These are phyloP conservation scores for Porphyrio hochstetteri DNA, from an alignment of 2,113 vertebrate genomes.

Conservation along the genomic window DNA sequence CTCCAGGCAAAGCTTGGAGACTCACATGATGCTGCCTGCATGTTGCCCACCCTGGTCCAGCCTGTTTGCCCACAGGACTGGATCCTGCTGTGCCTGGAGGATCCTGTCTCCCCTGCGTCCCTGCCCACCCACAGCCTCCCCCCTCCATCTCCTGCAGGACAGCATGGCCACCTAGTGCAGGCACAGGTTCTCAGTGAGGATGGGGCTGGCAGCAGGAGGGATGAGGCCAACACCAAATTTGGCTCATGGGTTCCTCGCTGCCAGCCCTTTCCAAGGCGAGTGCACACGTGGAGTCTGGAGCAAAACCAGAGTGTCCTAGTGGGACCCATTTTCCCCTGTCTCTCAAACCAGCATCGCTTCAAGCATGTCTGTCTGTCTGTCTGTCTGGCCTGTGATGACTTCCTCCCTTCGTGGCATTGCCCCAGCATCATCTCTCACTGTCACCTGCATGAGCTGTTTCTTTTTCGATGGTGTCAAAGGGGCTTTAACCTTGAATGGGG, in stretches of 20 bases:
- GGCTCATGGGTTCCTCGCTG: not conserved
- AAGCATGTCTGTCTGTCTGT: not conserved
- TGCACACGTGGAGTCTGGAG: rapidly evolving
- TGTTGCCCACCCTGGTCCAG: not conserved
- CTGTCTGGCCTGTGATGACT: not conserved
- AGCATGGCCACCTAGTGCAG: not conserved
- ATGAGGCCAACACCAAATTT: not conserved
- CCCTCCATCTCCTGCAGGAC: not conserved
- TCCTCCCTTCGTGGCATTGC: not conserved
- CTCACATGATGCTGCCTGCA: rapidly evolving
- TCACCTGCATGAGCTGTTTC: conserved; percentile 21
- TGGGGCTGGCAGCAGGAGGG: not conserved
- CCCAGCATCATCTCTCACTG: not conserved
- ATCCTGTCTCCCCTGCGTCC: not conserved
- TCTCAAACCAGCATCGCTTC: not conserved
- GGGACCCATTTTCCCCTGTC: not conserved
- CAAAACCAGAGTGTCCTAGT: not conserved
- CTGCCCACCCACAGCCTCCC: not conserved
- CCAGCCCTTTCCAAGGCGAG: not conserved
- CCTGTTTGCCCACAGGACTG: not conserved
- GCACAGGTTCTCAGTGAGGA: not conserved
- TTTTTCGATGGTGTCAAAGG: not conserved
- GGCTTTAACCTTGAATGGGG: not conserved
- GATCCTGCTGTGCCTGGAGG: not conserved
- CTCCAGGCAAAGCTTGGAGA: not conserved